phyloP scores from a whole-genome alignment of 1,140 invertebrate genomes.

The Psix sp. region DNA sequence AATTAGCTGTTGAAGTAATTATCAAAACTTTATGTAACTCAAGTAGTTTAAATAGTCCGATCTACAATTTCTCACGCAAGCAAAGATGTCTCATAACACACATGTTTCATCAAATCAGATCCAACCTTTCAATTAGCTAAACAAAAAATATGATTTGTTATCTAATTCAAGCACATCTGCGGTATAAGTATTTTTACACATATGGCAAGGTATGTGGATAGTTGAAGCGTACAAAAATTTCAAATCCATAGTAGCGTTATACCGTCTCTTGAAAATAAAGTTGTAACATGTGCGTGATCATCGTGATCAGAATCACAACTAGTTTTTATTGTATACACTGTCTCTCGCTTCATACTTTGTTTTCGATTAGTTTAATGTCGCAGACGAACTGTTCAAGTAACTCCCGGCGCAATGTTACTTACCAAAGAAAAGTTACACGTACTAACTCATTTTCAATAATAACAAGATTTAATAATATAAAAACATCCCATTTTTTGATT shows the following conservation, averaged over 20 bases:
- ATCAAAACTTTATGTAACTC: too few species aligned
- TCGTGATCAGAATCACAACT: conserved; percentile 58
- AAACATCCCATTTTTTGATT: too few species aligned
- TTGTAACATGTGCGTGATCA: conserved; percentile 48
- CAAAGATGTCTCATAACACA: background rate
- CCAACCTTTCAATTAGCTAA: background rate
- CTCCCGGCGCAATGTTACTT: background rate
- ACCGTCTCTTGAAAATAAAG: conserved; percentile 49
- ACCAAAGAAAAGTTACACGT: too few species aligned
- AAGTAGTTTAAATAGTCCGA: too few species aligned
- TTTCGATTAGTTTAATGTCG: conserved; percentile 30
- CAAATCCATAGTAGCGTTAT: conserved; percentile 39
- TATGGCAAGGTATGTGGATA: conserved; percentile 56
- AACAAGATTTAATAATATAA: too few species aligned
- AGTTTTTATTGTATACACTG: conserved; percentile 54
- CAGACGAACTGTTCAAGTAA: conserved; percentile 19
- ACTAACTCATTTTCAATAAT: too few species aligned
- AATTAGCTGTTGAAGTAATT: too few species aligned
- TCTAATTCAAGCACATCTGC: conserved; percentile 23
- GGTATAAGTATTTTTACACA: conserved; percentile 24
- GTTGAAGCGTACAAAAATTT: conserved; percentile 40
- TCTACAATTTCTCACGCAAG: too few species aligned
- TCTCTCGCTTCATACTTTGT: conserved; percentile 26
- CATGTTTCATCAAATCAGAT: background rate
- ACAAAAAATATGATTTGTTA: conserved; percentile 7